phyloP scores from a whole-genome alignment of 2,888 invertebrate genomes.

The Oscheius myriophilus region DNA sequence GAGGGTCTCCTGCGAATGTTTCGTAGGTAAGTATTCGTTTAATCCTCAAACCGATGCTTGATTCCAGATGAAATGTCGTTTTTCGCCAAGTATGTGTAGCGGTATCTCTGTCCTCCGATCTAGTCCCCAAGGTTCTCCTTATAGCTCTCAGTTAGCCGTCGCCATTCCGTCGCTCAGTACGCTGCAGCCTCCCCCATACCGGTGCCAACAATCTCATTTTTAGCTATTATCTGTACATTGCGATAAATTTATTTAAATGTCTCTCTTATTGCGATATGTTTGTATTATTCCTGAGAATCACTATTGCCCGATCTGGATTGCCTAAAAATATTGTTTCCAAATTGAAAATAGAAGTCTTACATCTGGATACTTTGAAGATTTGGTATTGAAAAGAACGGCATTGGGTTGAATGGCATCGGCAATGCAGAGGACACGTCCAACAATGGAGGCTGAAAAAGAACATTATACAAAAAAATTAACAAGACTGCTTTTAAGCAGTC shows the following conservation, averaged over 20 bases:
- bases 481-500: no score
- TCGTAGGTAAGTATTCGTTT: slow-evolving; percentile 63
- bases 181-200: slow-evolving; percentile 12
- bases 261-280: no score
- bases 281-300: no score
- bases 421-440: slow-evolving; percentile 10
- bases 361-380: slow-evolving; percentile 13
- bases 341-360: neutral
- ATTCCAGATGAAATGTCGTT: slow-evolving; percentile 69
- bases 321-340: slow-evolving; percentile 1
- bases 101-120: slow-evolving; percentile 4
- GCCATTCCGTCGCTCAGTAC: slow-evolving; percentile 18
- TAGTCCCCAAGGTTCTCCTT: slow-evolving; percentile 24
- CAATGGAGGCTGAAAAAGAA: slow-evolving; percentile 8
- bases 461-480: no score
- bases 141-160: slow-evolving; percentile 22
- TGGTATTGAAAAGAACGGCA: slow-evolving; percentile 21
- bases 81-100: slow-evolving; percentile 70
- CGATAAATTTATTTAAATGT: neutral
- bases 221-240: neutral
- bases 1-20: slow-evolving; percentile 70
- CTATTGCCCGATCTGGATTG: neutral
- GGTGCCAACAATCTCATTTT: slow-evolving; percentile 24
- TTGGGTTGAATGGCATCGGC: slow-evolving; percentile 10
- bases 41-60: slow-evolving; percentile 1